Evolutionary conservation across 2,888 invertebrate genomes (phyloP).

Genomic region (Brachylomia viminalis): DNA sequence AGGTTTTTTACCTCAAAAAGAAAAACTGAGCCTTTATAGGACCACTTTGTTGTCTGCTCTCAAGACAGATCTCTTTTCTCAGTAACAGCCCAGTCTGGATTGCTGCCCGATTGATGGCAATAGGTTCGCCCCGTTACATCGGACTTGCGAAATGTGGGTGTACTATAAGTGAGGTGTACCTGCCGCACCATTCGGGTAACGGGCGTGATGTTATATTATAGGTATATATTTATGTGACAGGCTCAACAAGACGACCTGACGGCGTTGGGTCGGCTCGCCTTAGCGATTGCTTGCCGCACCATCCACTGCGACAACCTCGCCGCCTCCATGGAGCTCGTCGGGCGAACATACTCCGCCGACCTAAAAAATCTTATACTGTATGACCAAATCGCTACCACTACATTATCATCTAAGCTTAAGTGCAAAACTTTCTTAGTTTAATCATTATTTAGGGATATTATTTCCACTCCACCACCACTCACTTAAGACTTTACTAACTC

Average conservation of each 20-base stretch:
- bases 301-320: conserved; percentile 97
- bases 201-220: background rate
- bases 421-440: background rate
- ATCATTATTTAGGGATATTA: conserved; percentile 17
- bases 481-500: background rate
- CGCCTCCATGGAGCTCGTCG: conserved; percentile 96
- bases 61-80: background rate
- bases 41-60: background rate
- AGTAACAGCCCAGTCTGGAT: background rate
- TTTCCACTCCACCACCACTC: background rate
- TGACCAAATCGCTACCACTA: conserved; percentile 69
- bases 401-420: conserved; percentile 26
- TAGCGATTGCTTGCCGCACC: conserved; percentile 98
- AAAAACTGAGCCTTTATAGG: background rate
- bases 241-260: conserved; percentile 97
- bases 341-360: conserved; percentile 97
- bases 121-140: background rate
- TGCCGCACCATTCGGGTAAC: too few relatives aligned
- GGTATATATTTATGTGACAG: conserved; percentile 63
- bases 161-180: background rate
- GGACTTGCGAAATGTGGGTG: background rate
- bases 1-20: background rate
- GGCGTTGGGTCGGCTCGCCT: conserved; percentile 96
- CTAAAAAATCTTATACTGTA: conserved; percentile 98
- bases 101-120: background rate